These are phyloP conservation scores for Tanaodytes sp. DNA, from an alignment of 2,888 invertebrate genomes.

Conservation along the genomic window DNA sequence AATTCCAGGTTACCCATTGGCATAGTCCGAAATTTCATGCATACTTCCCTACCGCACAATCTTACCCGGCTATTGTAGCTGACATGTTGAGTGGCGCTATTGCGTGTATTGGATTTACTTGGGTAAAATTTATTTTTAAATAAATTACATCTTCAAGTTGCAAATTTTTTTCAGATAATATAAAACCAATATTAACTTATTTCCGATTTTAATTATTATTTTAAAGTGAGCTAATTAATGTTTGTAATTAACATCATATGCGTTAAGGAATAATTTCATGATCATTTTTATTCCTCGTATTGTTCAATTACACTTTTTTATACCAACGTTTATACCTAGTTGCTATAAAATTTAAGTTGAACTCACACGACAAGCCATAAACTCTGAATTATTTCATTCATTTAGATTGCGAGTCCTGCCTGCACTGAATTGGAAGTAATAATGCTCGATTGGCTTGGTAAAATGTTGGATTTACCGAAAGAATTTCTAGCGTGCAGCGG, in stretches of 20 bases:
- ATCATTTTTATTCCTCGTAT: no score
- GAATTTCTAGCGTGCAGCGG: conserved; percentile 85
- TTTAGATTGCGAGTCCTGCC: conserved; percentile 85
- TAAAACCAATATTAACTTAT: no score
- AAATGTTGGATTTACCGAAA: conserved; percentile 86
- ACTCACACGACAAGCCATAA: no score
- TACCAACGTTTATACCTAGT: no score
- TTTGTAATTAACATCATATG: no score
- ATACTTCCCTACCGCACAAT: conserved; percentile 94
- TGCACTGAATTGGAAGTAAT: conserved; percentile 94
- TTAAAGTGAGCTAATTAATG: no score
- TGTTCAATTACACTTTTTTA: no score
- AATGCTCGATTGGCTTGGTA: conserved; percentile 95
- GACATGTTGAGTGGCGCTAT: conserved; percentile 96
- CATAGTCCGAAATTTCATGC: conserved; percentile 96
- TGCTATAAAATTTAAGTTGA: no score
- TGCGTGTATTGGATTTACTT: conserved; percentile 96
- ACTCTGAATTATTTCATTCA: conserved; percentile 2
- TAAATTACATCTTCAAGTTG: conserved; percentile 14
- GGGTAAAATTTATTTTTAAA: no score
- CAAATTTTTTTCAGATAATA: no score
- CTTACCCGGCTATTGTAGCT: conserved; percentile 93
- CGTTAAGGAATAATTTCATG: no score
- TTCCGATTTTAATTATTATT: no score
- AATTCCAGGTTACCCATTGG: conserved; percentile 89